These are phyloP conservation scores for Chloroceryle inda DNA, from an alignment of 2,797 vertebrate genomes.

Conservation along the genomic window DNA sequence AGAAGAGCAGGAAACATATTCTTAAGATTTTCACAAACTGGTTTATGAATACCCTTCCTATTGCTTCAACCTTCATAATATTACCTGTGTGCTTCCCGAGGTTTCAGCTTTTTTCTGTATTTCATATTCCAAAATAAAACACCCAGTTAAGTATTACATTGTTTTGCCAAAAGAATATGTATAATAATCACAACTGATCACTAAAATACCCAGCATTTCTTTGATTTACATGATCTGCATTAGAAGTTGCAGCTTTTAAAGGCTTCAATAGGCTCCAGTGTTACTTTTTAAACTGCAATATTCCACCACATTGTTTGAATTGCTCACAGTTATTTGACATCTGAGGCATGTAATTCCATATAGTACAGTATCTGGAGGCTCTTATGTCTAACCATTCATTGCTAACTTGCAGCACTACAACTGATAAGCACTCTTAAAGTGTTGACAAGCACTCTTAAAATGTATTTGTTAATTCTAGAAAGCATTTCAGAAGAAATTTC, in stretches of 20 bases:
- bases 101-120: neutral
- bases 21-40: neutral
- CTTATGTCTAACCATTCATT: conserved; percentile 33
- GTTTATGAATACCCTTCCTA: neutral
- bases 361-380: neutral
- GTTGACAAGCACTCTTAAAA: neutral
- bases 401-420: neutral
- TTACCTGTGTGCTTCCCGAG: neutral
- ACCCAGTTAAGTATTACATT: neutral
- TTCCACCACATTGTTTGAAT: conserved; percentile 69
- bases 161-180: neutral
- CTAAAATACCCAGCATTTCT: conserved; percentile 3
- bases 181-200: neutral
- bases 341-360: conserved; percentile 43
- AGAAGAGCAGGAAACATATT: neutral
- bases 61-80: neutral
- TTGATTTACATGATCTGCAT: neutral
- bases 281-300: conserved; percentile 54
- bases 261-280: neutral
- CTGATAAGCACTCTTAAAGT: neutral
- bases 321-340: conserved; percentile 55
- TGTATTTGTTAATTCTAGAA: neutral
- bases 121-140: neutral
- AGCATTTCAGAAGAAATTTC: neutral
- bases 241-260: neutral